Evolutionary conservation across 2,888 invertebrate species (phyloP), one percentile per base, ranked within the genome.

Genomic region (Drosophila paranaensis): DNA sequence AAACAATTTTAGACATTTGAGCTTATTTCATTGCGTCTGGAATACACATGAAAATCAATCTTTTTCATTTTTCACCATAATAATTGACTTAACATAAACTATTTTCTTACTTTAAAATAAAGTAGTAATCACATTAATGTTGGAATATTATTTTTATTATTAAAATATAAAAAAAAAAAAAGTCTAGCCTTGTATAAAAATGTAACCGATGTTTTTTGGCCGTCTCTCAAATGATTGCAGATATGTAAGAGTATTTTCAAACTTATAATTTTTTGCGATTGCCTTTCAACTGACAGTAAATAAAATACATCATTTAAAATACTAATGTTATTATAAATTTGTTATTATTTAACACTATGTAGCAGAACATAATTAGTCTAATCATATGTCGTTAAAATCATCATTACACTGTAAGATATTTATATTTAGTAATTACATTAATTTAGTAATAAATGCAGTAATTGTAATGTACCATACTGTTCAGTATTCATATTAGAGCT

Each of bases 61-160:
- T 33, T 33, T 8, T 46, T 27, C 9, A 1, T 6, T 1, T 48
- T 30, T 27, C 11, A 48, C 1, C 9, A 27, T 10, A 9, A 20
- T 53, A 53, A 37, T 53, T 53, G 51, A 53, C 48, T n/a, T 27
- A 45, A 25, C 9, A 9, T 33, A 33, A 6, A 30, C n/a, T 60
- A 56, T 5, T 14, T 45, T 45, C 11, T 53, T 37, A 37, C 37
- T 37, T 37, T 5, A 9, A 37, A 25, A n/a, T 35, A 25, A 10
- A n/a, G n/a, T 48, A 48, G 8, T 25, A 43, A 61, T 64, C 33
- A 42, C 50, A 37, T 43, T 37, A n/a, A 37, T 51, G 43, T 51
- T 51, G 30, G 20, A 65, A 51, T 37, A 20, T 35, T 27, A 27
- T 25, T 42, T 3, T 0, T 37, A 63, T 20, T 51, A 1, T 13